A percentile compares a stretch with the other conserved stretches of the same genome.
Evolutionary conservation across 2,888 invertebrate genomes (phyloP).

Genomic region (Dasysyrphus albostriatus): DNA sequence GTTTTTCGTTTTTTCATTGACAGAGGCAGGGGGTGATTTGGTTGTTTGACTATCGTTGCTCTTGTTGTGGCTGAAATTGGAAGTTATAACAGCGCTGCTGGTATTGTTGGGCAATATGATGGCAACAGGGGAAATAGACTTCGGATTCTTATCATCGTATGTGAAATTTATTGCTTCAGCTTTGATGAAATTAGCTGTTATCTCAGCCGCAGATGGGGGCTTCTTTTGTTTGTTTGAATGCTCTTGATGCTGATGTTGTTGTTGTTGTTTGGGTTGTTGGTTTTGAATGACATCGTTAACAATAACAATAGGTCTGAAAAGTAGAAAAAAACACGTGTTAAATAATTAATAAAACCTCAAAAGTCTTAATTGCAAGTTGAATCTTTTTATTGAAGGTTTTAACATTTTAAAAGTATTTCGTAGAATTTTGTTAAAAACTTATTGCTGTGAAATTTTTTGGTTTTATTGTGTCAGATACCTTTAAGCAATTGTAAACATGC

Average conservation of each 20-base stretch:
- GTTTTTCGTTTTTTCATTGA: slow-evolving; percentile 9
- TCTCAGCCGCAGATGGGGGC: slow-evolving; percentile 25
- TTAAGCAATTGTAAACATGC: too few species aligned
- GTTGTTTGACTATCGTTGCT: slow-evolving; percentile 49
- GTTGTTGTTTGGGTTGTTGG: slow-evolving; percentile 68
- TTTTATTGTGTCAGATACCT: too few species aligned
- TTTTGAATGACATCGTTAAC: slow-evolving; percentile 81
- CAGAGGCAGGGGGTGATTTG: slow-evolving; percentile 36
- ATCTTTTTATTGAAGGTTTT: not conserved
- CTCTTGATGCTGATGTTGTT: slow-evolving; percentile 74
- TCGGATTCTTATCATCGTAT: slow-evolving; percentile 47
- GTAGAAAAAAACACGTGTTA: not conserved
- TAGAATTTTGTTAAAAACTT: too few species aligned
- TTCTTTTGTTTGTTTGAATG: slow-evolving; percentile 54
- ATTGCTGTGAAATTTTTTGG: too few species aligned
- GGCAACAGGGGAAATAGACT: slow-evolving; percentile 33
- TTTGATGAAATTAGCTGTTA: slow-evolving; percentile 39
- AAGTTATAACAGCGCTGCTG: slow-evolving; percentile 18
- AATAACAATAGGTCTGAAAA: slow-evolving; percentile 81
- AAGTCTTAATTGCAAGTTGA: not conserved
- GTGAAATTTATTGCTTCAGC: slow-evolving; percentile 40
- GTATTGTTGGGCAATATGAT: slow-evolving; percentile 7
- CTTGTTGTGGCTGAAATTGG: slow-evolving; percentile 47
- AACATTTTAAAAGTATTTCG: too few species aligned
- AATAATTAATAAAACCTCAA: not conserved